Evolutionary conservation across 2,888 invertebrate genomes (phyloP), one percentile per base, ranked within the genome.

Genomic region (Tenthredo livida): DNA sequence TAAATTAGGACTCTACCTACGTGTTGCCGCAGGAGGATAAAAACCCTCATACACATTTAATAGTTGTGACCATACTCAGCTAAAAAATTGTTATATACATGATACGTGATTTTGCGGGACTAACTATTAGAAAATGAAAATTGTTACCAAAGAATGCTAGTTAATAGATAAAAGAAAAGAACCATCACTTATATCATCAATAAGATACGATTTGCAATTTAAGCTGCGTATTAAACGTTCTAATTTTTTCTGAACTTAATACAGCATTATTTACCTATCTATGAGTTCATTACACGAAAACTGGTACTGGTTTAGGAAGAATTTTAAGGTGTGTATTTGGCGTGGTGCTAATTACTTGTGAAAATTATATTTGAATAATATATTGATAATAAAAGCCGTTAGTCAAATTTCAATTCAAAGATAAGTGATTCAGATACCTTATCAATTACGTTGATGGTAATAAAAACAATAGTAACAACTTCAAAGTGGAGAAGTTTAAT

Each of bases 341-440:
- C 25, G 2, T 43, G 7, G 72, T 80, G 80, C 40, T 17, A 2
- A 80, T 80, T 61, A 80, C 33, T 40, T 21, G 21, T 40, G 10
- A 6, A 6, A 33, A 54, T 50, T 77, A 77, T 1, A 77, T 54
- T 77, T 77, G 4, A 5, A 58, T 58, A 80, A 37, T 17, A 29
- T 61, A 80, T 43, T 37, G 54, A 33, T 58, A n/a, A 58, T 40
- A 6, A 61, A 40, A 37, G 21, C 61, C 10, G 80, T 80, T 80
- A 40, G 83, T 65, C 5, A 83, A 67, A 83, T 83, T 65, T 47
- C 83, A 37, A 67, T 67, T 67, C 29, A 47, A 67, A 67, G 83
- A 83, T 83, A 67, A 83, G 33, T 70, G 67, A 83, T 83, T 40
- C 29, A 83, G 83, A 83, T 83, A 83, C 83, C 83, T 83, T 83